These are phyloP conservation scores for Drosophila prolongata DNA, from an alignment of 2,888 invertebrate genomes.

Conservation along the genomic window DNA sequence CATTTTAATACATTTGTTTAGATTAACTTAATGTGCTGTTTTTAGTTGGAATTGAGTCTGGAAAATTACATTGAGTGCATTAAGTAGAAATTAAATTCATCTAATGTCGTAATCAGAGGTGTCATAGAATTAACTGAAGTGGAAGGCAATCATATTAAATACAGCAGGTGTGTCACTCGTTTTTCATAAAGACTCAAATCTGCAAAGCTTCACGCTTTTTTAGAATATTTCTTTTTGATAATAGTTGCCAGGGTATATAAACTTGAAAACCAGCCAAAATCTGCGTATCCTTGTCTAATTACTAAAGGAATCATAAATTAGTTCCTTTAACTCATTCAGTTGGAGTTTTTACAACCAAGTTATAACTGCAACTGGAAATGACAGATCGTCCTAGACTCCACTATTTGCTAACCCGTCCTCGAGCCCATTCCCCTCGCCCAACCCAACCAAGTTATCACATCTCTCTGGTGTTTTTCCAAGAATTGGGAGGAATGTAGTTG, in stretches of 20 bases:
- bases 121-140: not conserved
- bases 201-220: too few species aligned
- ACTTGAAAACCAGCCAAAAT: too few species aligned
- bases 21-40: conserved; percentile 26
- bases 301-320: not conserved
- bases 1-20: conserved; percentile 31
- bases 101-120: not conserved
- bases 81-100: not conserved
- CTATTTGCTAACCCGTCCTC: conserved; percentile 7
- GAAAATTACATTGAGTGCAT: conserved; percentile 5
- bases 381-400: conserved; percentile 12
- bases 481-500: conserved; percentile 20
- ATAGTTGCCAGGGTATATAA: not conserved
- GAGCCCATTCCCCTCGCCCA: not conserved
- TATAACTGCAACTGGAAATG: conserved; percentile 11
- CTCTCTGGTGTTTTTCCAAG: conserved; percentile 13
- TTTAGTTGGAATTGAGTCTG: conserved; percentile 4
- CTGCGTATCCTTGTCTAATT: too few species aligned
- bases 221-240: too few species aligned
- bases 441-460: conserved; percentile 36
- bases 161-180: too few species aligned
- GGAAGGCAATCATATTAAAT: too few species aligned
- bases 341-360: too few species aligned
- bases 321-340: not conserved
- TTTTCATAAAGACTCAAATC: too few species aligned